These are phyloP conservation scores for Brachyptera putata DNA, from an alignment of 2,888 invertebrate genomes.

Conservation along the genomic window DNA sequence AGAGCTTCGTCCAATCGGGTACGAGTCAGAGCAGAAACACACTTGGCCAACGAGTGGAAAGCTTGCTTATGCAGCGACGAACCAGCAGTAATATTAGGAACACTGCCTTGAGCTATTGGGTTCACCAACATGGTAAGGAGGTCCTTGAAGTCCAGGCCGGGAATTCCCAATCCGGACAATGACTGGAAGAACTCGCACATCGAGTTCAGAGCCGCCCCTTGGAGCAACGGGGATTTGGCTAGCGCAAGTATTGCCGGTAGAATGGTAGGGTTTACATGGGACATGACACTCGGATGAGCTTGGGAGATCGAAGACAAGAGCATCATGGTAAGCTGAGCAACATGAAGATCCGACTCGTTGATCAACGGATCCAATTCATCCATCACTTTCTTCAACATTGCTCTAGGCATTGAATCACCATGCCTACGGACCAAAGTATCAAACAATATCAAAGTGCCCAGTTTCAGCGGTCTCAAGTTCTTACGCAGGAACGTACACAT, in stretches of 20 bases:
- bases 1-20: slow-evolving; percentile 69
- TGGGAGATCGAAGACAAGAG: slow-evolving; percentile 78
- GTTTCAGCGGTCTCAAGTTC: slow-evolving; percentile 91
- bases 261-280: slow-evolving; percentile 66
- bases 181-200: slow-evolving; percentile 91
- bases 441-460: slow-evolving; percentile 82
- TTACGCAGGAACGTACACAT: slow-evolving; percentile 92
- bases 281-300: slow-evolving; percentile 72
- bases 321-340: slow-evolving; percentile 85
- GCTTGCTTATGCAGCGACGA: slow-evolving; percentile 50
- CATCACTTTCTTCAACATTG: slow-evolving; percentile 55
- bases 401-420: slow-evolving; percentile 57
- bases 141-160: slow-evolving; percentile 75
- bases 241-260: slow-evolving; percentile 81
- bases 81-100: neutral
- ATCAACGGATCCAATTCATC: slow-evolving; percentile 86
- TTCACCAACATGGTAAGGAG: slow-evolving; percentile 72
- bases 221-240: slow-evolving; percentile 86
- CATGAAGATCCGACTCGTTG: slow-evolving; percentile 92
- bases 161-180: slow-evolving; percentile 76
- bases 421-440: slow-evolving; percentile 90
- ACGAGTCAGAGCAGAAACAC: slow-evolving; percentile 89
- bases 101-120: slow-evolving; percentile 55
- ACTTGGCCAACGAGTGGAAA: slow-evolving; percentile 93
- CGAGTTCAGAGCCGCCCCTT: slow-evolving; percentile 87